These are phyloP conservation scores for Onychostruthus taczanowskii DNA, from an alignment of 2,113 vertebrate species.

Conservation along the genomic window DNA sequence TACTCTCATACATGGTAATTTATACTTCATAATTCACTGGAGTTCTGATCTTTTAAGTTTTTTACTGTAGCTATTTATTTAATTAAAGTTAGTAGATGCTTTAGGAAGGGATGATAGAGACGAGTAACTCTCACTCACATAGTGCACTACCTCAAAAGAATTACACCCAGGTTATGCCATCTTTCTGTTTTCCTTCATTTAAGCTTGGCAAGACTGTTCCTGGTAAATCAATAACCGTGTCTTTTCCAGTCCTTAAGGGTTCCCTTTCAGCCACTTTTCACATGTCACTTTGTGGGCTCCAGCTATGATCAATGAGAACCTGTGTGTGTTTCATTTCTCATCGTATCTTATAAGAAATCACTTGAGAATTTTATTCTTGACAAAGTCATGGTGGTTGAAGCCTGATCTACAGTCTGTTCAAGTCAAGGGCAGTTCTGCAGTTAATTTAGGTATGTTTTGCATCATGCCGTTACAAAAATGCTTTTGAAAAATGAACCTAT, in stretches of 20 bases:
- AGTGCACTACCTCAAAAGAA: background rate
- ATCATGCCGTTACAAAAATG: background rate
- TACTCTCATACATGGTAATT: background rate
- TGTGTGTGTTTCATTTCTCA: slow-evolving; percentile 3
- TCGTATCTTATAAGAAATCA: background rate
- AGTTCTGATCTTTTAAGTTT: background rate
- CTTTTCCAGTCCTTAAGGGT: slow-evolving; percentile 5
- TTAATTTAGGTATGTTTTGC: background rate
- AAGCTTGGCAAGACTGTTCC: background rate
- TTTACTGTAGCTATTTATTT: background rate
- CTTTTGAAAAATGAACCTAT: background rate
- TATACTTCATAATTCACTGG: background rate
- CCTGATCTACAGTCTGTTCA: background rate
- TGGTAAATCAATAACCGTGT: slow-evolving; percentile 38
- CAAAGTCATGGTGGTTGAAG: background rate
- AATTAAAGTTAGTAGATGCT: background rate
- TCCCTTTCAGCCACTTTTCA: slow-evolving; percentile 26
- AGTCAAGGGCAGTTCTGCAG: background rate
- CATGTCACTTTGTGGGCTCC: slow-evolving; percentile 32
- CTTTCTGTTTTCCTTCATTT: slow-evolving; percentile 31
- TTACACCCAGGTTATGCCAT: background rate
- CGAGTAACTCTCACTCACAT: background rate
- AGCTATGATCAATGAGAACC: slow-evolving; percentile 16
- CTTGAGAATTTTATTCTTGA: slow-evolving; percentile 14
- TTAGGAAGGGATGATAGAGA: background rate